Conservation (phyloP, 2,113 vertebrate species). For the Diadophis punctatus region DNA sequence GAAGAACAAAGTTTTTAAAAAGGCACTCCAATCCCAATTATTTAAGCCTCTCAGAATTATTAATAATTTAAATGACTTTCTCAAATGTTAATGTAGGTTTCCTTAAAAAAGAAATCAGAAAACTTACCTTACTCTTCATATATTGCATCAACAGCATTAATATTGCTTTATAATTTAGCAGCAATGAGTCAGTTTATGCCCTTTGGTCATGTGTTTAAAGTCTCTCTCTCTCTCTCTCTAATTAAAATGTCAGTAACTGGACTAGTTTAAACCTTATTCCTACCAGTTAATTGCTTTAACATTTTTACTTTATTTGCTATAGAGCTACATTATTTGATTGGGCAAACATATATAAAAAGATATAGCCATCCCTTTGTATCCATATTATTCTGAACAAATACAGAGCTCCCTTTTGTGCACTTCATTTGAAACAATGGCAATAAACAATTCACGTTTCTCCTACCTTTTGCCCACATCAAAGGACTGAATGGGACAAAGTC, state of each 20-base stretch:
- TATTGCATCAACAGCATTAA: background rate
- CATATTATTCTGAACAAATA: background rate
- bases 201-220: background rate
- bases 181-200: background rate
- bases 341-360: background rate
- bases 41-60: background rate
- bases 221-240: background rate
- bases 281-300: background rate
- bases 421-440: background rate
- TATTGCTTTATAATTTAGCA: background rate
- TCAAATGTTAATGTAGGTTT: background rate
- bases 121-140: background rate
- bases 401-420: background rate
- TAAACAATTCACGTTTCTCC: background rate
- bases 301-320: background rate
- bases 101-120: background rate
- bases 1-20: background rate
- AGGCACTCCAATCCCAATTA: background rate
- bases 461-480: background rate
- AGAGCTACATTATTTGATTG: background rate
- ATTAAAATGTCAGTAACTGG: background rate
- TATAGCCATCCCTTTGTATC: background rate
- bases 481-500: background rate
- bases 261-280: background rate
- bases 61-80: background rate